Evolutionary conservation across 2,888 invertebrate genomes (phyloP), one percentile per base, ranked within the genome.

Genomic region (Thecophora atra): DNA sequence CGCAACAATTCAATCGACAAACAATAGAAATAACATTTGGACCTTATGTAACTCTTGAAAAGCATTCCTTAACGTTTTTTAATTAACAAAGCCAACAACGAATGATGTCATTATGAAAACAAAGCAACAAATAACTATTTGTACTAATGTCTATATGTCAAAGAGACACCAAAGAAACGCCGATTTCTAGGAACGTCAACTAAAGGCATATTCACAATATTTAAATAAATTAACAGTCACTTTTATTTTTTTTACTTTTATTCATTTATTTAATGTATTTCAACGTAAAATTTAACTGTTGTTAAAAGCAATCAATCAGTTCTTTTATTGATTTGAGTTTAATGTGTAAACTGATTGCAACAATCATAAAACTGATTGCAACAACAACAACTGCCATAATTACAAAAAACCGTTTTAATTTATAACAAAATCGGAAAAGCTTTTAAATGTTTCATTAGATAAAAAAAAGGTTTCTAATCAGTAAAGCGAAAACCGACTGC

Each of bases 271-370:
- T 37, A 26, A 17, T 60, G 60, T 60, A 24, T 28, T 60, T 24
- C 4, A 60, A 60, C 24, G 30, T 17, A 26, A 15, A 24, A 17
- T 7, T 1, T 11, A 15, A 60, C 17, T 60, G 24, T 60, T 28
- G 28, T 60, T 60, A 60, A 28, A 60, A 28, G 3, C 60, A 60
- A 26, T 60, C 60, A 60, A 60, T 60, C 60, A 60, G 3, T 60
- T 26, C 3, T 47, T 47, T 47, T 47, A 47, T 47, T n/a, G 47
- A n/a, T 47, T 2, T 47, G 37, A 37, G 6, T 37, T 37, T 37
- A 8, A 17, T 47, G 13, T 47, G 15, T n/a, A n/a, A n/a, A n/a
- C n/a, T n/a, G 47, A n/a, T 47, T 47, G 15, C 47, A 47, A n/a
- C n/a, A n/a, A 15, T 47, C 47, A 11, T 47, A 15, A 47, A n/a